phyloP scores from a whole-genome alignment of 2,113 vertebrate genomes.

The Anarrhichthys ocellatus region DNA sequence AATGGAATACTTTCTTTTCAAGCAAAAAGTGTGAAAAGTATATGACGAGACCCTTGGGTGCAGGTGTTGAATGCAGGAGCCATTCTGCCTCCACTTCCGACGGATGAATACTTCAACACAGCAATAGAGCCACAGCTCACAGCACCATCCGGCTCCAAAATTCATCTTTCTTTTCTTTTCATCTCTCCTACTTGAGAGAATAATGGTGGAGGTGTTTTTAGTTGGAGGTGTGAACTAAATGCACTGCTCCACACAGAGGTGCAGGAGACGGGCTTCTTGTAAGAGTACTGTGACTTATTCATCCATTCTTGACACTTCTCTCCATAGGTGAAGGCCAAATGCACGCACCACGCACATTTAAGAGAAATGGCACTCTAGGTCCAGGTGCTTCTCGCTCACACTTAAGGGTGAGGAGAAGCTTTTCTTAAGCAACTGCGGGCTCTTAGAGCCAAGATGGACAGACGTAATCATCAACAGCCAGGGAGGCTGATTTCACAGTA shows the following conservation, averaged over 20 bases:
- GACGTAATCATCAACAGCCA: not conserved
- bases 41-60: slow-evolving; percentile 14
- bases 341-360: slow-evolving; percentile 37
- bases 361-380: slow-evolving; percentile 37
- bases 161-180: slow-evolving; percentile 44
- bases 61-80: slow-evolving; percentile 29
- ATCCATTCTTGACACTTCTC: slow-evolving; percentile 65
- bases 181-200: slow-evolving; percentile 33
- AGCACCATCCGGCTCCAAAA: slow-evolving; percentile 16
- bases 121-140: slow-evolving; percentile 13
- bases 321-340: slow-evolving; percentile 47
- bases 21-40: slow-evolving; percentile 61
- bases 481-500: not conserved
- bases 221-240: slow-evolving; percentile 71
- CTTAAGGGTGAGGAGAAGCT: slow-evolving; percentile 24
- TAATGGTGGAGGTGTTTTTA: slow-evolving; percentile 54
- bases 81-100: slow-evolving; percentile 55
- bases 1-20: slow-evolving; percentile 38
- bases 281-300: slow-evolving; percentile 65
- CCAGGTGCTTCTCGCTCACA: slow-evolving; percentile 36
- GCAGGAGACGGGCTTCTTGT: slow-evolving; percentile 18
- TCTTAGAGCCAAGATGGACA: slow-evolving; percentile 43
- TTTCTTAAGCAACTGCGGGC: slow-evolving; percentile 29
- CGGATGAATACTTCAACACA: slow-evolving; percentile 54
- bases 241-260: slow-evolving; percentile 44